Base-by-base conservation (phyloP, 2,888 invertebrate species). In the Thereva nobilitata region DNA sequence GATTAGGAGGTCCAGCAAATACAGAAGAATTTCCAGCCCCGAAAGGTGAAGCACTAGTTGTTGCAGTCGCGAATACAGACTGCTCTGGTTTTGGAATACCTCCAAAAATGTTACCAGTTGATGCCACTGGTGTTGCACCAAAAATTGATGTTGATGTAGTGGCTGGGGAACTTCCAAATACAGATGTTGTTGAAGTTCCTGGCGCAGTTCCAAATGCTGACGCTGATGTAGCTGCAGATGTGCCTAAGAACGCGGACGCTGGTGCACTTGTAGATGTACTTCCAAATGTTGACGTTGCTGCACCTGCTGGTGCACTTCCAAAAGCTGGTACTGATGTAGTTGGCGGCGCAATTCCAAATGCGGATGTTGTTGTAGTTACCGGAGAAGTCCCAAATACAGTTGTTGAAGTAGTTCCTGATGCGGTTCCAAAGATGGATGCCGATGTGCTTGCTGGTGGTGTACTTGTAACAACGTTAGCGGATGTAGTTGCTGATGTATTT, bases 41-140 rank as follows among this genome's bases (percentile, higher is more conserved):
- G 23, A 65, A 65, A 1, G 50, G 63, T 6, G 55, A 49, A 34
- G 57, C 40, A 4, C 70, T 56, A 1, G 70, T 9, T 4, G 70
- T 4, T 1, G 56, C 41, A 4, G 47, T 75, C 10, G 53, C 76
- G 67, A 79, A 79, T 2, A 75, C 74, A 0, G 76, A 74, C 37
- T 73, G 73, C 37, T 78, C 78, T 3, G 79, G 76, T 68, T 79
- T 79, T 0, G 79, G 78, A 12, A 78, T 75, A 50, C 73, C 76
- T 2, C 75, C 76, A 56, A 79, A 79, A 35, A 78, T 72, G 52
- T 72, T 76, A 5, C 71, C 73, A 9, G 71, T 57, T 38, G 47
- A 42, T 10, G 49, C 7, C 5, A 10, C 45, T 5, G 67, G 38
- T 8, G 65, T 40, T 1, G 40, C 42, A 8, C 42, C 47, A 37